Evolutionary conservation across 92 coral and sea anemone species (phyloP), one percentile per base, ranked within the genome.

Genomic region (Porites cylindrica): DNA sequence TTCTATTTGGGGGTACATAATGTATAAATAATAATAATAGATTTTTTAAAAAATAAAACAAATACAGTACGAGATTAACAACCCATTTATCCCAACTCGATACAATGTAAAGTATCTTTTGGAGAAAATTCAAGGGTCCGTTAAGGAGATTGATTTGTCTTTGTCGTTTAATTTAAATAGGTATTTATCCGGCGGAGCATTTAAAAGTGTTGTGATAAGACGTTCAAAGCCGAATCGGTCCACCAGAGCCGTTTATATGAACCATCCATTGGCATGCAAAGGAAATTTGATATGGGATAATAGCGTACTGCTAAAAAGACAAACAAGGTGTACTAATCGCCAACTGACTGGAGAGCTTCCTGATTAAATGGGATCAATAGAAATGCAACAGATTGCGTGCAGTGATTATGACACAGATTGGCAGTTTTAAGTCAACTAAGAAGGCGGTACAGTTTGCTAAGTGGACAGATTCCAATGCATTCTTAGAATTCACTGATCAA

Each of bases 281-380:
- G 8, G 87, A 62, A 83, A 83, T 65, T 5, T 51, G 87, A 83
- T 83, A 73, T 21, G 73, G 11, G 10, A 47, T 51, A 20, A 72
- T 47, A 24, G 61, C 26, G 80, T 21, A 51, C 4, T 83, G 80
- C 87, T 83, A 83, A 83, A 83, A 32, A 83, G 87, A 83, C 87
- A 74, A 73, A 73, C 73, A 73, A 83, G 74, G 80, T 83, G 51
- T 53, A 24, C 87, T 74, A 83, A 83, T 83, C 87, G 59, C 65
- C 80, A 12, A 75, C 73, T 83, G 87, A 83, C 87, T 75, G 80
- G 87, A 14, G 81, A 18, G 66, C 65, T 83, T 83, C 87, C 87
- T 83, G 87, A 83, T 83, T 83, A 83, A 83, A 63, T 51, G 24
- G 66, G 63, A 73, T 47, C n/a, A 23, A 61, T 62, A 71, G 68